Base-by-base conservation (phyloP, 2,113 vertebrate genomes). In the Centropristis striata region DNA sequence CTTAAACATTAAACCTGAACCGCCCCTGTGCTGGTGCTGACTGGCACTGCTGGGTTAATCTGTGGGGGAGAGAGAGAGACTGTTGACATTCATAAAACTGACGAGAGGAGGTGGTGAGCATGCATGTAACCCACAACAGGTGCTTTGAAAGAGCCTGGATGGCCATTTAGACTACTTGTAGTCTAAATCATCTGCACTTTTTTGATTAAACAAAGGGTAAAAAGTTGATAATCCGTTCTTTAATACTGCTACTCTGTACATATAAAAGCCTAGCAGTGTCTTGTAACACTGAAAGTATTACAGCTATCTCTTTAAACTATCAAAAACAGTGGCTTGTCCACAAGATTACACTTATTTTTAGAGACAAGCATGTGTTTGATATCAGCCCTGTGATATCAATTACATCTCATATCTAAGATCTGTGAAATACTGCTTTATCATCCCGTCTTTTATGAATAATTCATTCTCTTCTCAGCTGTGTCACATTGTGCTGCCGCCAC, bases 1-100 rank as follows among this genome's bases (percentile, higher is more conserved):
- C 70, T 93, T 92, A 95, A 92, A 90, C 73, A 95, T 95, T 94
- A 94, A 94, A 88, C 92, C 80, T 65, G 75, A 80, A 50, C 55
- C 46, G 28, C 84, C 70, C 36, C 63, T 63, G 71, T 57, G 66
- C 76, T 80, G 80, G 27, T 64, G 80, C 80, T 81, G 68, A 76
- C 85, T 84, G 81, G 81, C 59, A 88, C 80, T 5, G 39, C 42
- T 78, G 13, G 42, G 71, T 64, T 90, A 88, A 90, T 88, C 85
- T 81, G 57, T 81, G 75, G 25, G 70, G 16, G 60, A 72, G 44
- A 23, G 58, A 11, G 78, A 50, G 61, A 49, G 27, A 36, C 55
- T 75, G 64, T 54, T 76, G 60, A 58, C 69, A 78, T 60, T 77
- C 12, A 80, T 55, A 63, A 78, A 80, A 64, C 16, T 41, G 2